These are phyloP conservation scores for Seladonia tumulorum DNA, from an alignment of 2,888 invertebrate species.

Conservation along the genomic window DNA sequence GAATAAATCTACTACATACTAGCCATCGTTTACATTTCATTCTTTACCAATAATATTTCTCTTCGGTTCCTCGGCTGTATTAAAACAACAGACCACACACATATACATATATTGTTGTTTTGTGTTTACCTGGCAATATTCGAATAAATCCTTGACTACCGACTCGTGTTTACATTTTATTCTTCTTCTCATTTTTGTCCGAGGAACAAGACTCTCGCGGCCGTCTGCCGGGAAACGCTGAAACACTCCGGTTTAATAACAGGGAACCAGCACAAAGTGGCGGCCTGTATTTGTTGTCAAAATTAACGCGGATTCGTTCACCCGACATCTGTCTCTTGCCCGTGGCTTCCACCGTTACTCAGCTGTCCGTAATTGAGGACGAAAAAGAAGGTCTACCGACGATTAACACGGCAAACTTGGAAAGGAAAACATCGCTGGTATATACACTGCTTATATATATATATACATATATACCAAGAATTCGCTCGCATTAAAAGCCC, in stretches of 20 bases:
- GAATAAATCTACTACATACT: not conserved
- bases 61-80: not conserved
- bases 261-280: not conserved
- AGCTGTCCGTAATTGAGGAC: constrained; percentile 26
- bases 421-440: not conserved
- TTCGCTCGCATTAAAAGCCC: not conserved
- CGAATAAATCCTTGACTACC: not conserved
- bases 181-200: not conserved
- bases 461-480: not conserved
- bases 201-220: not conserved
- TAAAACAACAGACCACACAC: not conserved
- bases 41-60: not conserved
- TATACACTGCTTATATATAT: not conserved
- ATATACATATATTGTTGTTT: not conserved
- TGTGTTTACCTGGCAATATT: not conserved
- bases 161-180: not conserved
- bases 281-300: constrained; percentile 35
- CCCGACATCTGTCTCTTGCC: constrained; percentile 34
- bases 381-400: constrained; percentile 26
- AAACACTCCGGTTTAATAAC: constrained; percentile 17
- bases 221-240: not conserved
- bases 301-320: constrained; percentile 40
- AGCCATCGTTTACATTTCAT: not conserved
- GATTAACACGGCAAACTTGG: constrained; percentile 8
- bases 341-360: constrained; percentile 32